phyloP scores from a whole-genome alignment of 2,113 vertebrate genomes.

The Ceyx margarethae region DNA sequence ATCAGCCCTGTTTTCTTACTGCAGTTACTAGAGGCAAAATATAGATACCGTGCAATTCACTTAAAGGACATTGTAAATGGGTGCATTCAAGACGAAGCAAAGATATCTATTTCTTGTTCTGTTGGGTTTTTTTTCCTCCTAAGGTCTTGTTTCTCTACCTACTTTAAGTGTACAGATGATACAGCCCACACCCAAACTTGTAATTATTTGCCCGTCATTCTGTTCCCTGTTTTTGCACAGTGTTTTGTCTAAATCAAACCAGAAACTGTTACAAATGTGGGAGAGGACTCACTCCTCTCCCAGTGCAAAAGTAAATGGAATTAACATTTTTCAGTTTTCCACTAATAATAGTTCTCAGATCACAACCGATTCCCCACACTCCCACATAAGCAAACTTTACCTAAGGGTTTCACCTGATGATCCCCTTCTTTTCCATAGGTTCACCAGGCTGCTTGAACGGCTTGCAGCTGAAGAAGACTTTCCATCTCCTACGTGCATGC shows the following conservation, averaged over 20 bases:
- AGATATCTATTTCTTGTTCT: neutral
- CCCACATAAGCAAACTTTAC: slow-evolving; percentile 69
- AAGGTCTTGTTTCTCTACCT: neutral
- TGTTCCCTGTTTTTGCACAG: neutral
- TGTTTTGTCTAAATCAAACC: neutral
- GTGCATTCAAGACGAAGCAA: neutral
- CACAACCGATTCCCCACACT: neutral
- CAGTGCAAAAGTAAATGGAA: neutral
- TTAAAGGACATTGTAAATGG: neutral
- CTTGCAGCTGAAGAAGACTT: slow-evolving; percentile 94
- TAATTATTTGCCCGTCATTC: neutral
- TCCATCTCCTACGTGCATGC: slow-evolving; percentile 97
- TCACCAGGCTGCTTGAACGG: slow-evolving; percentile 93
- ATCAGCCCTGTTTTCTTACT: neutral
- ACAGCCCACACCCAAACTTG: neutral
- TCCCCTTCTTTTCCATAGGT: slow-evolving; percentile 94
- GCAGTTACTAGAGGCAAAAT: neutral
- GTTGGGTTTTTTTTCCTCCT: neutral
- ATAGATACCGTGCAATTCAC: neutral
- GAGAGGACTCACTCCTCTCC: neutral
- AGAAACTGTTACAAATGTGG: neutral
- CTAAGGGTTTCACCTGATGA: slow-evolving; percentile 96
- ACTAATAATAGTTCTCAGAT: neutral
- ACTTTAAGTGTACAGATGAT: neutral
- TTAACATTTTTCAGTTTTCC: neutral